Conservation (phyloP, 1,140 invertebrate species). For the Scaptomyza pallida region DNA sequence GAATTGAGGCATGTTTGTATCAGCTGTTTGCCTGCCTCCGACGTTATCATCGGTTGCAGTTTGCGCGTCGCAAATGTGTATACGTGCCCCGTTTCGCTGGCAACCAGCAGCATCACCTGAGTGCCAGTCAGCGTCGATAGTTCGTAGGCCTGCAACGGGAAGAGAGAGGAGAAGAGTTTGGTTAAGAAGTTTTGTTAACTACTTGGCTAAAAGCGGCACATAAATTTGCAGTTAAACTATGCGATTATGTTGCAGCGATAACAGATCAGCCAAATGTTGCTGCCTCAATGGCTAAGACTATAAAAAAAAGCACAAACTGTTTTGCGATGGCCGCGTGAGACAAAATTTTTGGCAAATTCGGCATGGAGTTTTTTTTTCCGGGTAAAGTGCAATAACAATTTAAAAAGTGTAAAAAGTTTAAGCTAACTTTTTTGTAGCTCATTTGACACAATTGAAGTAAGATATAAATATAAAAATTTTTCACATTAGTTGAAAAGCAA, state of each 20-base stretch:
- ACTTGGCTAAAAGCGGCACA: constrained; percentile 60
- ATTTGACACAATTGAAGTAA: no score
- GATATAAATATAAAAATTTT: no score
- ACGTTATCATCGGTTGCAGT: constrained; percentile 99
- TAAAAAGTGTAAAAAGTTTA: no score
- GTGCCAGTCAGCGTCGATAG: constrained; percentile 99
- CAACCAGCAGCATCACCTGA: constrained; percentile 98
- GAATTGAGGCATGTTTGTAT: constrained; percentile 99
- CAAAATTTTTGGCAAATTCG: neutral
- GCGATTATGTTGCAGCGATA: constrained; percentile 71
- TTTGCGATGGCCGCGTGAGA: constrained; percentile 53
- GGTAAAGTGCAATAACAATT: no score
- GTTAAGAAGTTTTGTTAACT: constrained; percentile 50
- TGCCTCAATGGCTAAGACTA: neutral
- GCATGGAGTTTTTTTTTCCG: neutral
- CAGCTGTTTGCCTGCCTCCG: constrained; percentile 98
- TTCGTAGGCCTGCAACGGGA: constrained; percentile 95
- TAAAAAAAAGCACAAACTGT: constrained; percentile 20
- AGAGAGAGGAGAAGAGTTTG: constrained; percentile 3
- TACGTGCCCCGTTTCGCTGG: constrained; percentile 98
- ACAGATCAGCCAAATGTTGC: constrained; percentile 33
- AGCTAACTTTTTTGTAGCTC: no score
- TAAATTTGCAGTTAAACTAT: constrained; percentile 74
- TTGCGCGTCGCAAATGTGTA: constrained; percentile 99
- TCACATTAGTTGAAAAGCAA: no score